Evolutionary conservation across 1,140 invertebrate genomes (phyloP), one percentile per base, ranked within the genome.

Genomic region (Psilanteris sp.): DNA sequence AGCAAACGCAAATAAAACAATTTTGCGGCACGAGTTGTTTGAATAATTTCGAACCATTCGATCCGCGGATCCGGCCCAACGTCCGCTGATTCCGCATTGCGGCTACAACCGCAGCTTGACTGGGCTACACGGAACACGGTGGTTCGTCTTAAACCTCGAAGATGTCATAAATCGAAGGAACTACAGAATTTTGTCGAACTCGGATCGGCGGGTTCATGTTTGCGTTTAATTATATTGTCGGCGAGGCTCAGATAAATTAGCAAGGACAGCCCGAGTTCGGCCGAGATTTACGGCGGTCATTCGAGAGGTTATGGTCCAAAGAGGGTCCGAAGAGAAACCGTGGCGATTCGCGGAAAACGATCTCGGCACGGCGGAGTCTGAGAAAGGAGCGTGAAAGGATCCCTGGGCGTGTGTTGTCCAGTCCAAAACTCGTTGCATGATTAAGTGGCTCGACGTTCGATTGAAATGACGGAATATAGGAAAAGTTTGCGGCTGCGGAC

Each of bases 201-300:
- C n/a, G n/a, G n/a, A n/a, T n/a, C n/a, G 18, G 5, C 18, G 2
- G 5, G 10, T 44, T 31, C 16, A 18, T 27, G 34, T 18, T 10
- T 8, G 20, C 32, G n/a, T 43, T 62, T 71, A 71, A 71, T 71
- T 44, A 61, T 36, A 71, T 62, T 54, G 67, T 71, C 55, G 67
- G 55, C 55, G 55, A 62, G 46, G 31, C 54, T 43, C 54, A 62
- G 67, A 71, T 62, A 71, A 71, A 71, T 61, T 71, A 71, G 46
- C 55, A 29, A 54, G 39, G 55, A 61, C 67, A 46, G 48, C 39
- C 31, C 11, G 41, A 54, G 43, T 57, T 59, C n/a, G 54, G 36
- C 4, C 13, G 55, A 61, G 67, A 71, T 71, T 61, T 71, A 61
- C 67, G 55, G 52, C 39, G 67, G 37, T 44, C 55, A 61, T 71